Conservation (phyloP, 2,113 vertebrate species). For the Mirounga angustirostris region DNA sequence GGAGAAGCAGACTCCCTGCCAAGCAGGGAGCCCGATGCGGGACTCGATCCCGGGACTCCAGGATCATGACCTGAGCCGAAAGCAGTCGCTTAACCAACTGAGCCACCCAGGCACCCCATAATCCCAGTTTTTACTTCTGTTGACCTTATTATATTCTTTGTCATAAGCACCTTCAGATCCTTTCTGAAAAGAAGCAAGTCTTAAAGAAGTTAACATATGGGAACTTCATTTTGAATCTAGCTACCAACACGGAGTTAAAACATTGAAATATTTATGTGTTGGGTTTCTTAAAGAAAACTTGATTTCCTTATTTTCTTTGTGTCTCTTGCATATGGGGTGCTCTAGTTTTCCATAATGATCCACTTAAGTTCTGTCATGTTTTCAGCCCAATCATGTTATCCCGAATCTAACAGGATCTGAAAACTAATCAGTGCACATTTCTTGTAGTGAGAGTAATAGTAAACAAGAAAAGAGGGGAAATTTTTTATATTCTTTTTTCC, state of each 20-base stretch:
- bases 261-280: slow-evolving; percentile 42
- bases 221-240: slow-evolving; percentile 32
- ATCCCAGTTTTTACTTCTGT: neutral
- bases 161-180: neutral
- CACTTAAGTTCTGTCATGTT: neutral
- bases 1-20: too few species aligned
- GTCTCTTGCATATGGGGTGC: neutral
- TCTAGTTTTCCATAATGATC: slow-evolving; percentile 50
- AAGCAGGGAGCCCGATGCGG: too few species aligned
- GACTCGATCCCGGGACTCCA: too few species aligned
- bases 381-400: neutral
- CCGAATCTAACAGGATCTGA: slow-evolving; percentile 2
- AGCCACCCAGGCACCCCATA: too few species aligned
- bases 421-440: slow-evolving; percentile 23
- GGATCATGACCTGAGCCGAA: too few species aligned
- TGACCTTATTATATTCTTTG: neutral
- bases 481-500: neutral
- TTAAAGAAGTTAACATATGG: neutral
- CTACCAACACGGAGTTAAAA: neutral
- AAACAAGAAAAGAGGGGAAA: neutral
- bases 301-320: slow-evolving; percentile 59
- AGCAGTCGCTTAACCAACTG: too few species aligned
- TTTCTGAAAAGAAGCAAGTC: slow-evolving; percentile 2
- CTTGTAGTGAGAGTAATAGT: neutral
- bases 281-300: slow-evolving; percentile 17